Evolutionary conservation across 2,888 invertebrate species (phyloP).

Genomic region (Pteria penguin): DNA sequence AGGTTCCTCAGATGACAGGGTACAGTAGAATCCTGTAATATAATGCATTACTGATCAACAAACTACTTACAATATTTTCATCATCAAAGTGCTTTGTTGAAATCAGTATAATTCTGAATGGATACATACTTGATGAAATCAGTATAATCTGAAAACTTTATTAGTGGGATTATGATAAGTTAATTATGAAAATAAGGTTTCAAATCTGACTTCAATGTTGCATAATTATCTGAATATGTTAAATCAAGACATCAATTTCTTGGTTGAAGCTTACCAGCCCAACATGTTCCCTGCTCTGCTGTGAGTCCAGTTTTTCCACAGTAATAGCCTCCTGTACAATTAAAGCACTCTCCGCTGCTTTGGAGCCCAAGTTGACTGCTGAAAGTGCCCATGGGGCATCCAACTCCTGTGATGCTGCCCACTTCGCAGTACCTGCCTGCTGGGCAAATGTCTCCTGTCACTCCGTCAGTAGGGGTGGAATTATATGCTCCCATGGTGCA

Average conservation of each 20-base stretch:
- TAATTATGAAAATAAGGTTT: not conserved
- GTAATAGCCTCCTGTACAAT: constrained; percentile 74
- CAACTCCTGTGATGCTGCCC: constrained; percentile 70
- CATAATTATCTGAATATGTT: too few relatives aligned
- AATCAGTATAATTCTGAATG: too few relatives aligned
- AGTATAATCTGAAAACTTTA: too few relatives aligned
- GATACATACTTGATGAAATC: too few relatives aligned
- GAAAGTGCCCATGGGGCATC: constrained; percentile 74
- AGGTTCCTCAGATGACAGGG: constrained; percentile 60
- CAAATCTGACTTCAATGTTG: too few relatives aligned
- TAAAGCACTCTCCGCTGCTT: constrained; percentile 65
- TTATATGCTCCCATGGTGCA: constrained; percentile 72
- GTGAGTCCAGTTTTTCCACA: constrained; percentile 74
- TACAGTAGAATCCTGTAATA: constrained; percentile 74
- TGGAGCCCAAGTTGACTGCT: constrained; percentile 68
- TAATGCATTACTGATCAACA: too few relatives aligned
- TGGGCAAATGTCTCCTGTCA: constrained; percentile 74
- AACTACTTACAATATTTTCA: too few relatives aligned
- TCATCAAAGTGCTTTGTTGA: too few relatives aligned
- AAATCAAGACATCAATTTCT: too few relatives aligned
- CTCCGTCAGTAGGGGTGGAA: constrained; percentile 74
- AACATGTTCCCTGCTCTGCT: constrained; percentile 70
- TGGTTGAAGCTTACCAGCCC: constrained; percentile 72
- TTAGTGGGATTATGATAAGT: too few relatives aligned
- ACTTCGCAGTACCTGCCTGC: constrained; percentile 69